Conservation (phyloP, 2,797 vertebrate species). For the Peromyscus melanophrys region DNA sequence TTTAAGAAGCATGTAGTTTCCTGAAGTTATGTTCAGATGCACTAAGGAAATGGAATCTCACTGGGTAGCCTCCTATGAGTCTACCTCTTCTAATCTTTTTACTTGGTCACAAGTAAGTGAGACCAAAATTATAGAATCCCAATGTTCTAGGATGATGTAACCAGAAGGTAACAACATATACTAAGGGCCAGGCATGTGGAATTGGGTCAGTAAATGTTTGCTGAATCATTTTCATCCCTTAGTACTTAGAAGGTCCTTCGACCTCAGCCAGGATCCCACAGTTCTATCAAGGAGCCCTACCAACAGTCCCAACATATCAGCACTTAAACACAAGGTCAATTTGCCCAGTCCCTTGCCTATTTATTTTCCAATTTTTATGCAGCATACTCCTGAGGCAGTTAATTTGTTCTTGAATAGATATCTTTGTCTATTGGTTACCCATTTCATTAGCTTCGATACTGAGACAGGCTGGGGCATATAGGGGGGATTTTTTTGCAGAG, state of each 20-base stretch:
- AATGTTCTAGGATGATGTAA: neutral
- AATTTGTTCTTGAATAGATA: constrained; percentile 83
- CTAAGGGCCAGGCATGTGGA: neutral
- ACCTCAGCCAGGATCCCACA: neutral
- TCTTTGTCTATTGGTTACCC: constrained; percentile 85
- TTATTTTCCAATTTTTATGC: constrained; percentile 81
- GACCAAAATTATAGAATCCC: neutral
- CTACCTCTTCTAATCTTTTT: neutral
- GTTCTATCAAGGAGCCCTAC: constrained; percentile 67
- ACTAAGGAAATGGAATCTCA: constrained; percentile 37
- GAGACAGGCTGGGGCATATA: constrained; percentile 77
- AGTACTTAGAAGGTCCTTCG: neutral
- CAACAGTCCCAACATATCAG: constrained; percentile 75
- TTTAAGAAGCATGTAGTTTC: neutral
- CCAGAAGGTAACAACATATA: neutral
- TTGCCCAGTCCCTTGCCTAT: constrained; percentile 81
- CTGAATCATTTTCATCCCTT: neutral
- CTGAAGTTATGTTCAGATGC: neutral
- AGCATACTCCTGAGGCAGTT: constrained; percentile 83
- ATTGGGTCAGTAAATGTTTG: neutral
- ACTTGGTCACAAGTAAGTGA: neutral
- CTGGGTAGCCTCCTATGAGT: neutral
- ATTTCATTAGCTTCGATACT: constrained; percentile 84
- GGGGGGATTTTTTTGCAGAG: constrained; percentile 80
- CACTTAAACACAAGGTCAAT: constrained; percentile 77